A percentile compares a stretch with the other conserved stretches of the same genome.
Evolutionary conservation across 2,797 vertebrate genomes (phyloP).

Genomic region (Chrysocyon brachyurus): DNA sequence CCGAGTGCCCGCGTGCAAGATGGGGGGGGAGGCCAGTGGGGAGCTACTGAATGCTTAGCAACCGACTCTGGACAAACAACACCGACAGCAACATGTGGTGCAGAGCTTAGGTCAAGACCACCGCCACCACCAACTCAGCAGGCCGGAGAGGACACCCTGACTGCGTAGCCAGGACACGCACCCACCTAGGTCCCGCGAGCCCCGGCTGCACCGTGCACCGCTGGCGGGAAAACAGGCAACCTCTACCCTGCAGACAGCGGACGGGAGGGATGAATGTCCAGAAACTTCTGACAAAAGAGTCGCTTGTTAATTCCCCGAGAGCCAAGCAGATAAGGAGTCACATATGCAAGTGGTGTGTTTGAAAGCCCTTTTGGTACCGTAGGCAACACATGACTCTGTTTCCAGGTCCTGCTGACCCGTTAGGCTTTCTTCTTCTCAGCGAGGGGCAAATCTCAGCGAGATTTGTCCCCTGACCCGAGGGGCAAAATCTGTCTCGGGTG

Average conservation of each 20-base stretch:
- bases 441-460: too few relatives aligned
- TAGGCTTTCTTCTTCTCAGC: not conserved
- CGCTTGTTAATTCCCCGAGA: not conserved
- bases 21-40: fast-evolving
- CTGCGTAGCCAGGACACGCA: fast-evolving
- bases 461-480: not conserved
- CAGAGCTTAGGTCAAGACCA: fast-evolving
- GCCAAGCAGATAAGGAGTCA: not conserved
- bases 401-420: not conserved
- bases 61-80: not conserved
- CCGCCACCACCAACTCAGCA: fast-evolving
- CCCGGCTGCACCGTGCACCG: too few relatives aligned
- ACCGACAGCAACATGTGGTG: fast-evolving
- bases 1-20: too few relatives aligned
- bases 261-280: fast-evolving
- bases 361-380: fast-evolving
- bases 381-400: not conserved
- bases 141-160: fast-evolving
- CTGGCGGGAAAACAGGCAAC: not conserved
- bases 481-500: not conserved
- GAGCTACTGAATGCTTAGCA: not conserved
- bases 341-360: fast-evolving
- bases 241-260: not conserved
- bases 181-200: fast-evolving
- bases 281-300: not conserved